These are phyloP conservation scores for Spea multiplicata DNA, from an alignment of 2,113 vertebrate species.

Conservation along the genomic window DNA sequence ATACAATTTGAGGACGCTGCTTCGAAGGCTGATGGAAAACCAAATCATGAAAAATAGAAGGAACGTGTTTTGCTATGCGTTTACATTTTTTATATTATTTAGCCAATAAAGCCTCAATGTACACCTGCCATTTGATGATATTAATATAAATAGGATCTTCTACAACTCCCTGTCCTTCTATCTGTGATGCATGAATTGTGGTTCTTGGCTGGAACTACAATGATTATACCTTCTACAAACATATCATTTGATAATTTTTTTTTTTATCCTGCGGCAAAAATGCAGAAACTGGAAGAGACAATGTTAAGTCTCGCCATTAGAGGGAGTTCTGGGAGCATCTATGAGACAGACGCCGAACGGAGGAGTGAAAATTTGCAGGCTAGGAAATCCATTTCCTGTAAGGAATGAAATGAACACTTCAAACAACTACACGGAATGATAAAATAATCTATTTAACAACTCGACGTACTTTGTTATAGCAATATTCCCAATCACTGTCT, in stretches of 20 bases:
- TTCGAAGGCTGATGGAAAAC: conserved; percentile 18
- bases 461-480: neutral
- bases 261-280: neutral
- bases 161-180: neutral
- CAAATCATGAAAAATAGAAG: conserved; percentile 1
- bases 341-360: neutral
- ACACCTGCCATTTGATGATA: neutral
- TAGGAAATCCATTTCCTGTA: neutral
- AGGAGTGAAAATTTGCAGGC: neutral
- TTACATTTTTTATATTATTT: conserved; percentile 6
- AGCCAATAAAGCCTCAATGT: neutral
- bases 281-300: neutral
- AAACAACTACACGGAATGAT: conserved; percentile 20
- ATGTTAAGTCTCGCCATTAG: conserved; percentile 21
- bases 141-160: neutral
- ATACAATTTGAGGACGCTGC: neutral
- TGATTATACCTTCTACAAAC: too few relatives aligned
- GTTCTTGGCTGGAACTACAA: too few relatives aligned
- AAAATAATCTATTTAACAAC: conserved; percentile 23
- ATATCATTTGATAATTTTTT: neutral
- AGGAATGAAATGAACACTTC: conserved; percentile 3
- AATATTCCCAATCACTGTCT: neutral
- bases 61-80: neutral
- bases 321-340: conserved; percentile 30
- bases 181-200: too few relatives aligned